Evolutionary conservation across 2,888 invertebrate species (phyloP).

Genomic region (Myathropa florea): DNA sequence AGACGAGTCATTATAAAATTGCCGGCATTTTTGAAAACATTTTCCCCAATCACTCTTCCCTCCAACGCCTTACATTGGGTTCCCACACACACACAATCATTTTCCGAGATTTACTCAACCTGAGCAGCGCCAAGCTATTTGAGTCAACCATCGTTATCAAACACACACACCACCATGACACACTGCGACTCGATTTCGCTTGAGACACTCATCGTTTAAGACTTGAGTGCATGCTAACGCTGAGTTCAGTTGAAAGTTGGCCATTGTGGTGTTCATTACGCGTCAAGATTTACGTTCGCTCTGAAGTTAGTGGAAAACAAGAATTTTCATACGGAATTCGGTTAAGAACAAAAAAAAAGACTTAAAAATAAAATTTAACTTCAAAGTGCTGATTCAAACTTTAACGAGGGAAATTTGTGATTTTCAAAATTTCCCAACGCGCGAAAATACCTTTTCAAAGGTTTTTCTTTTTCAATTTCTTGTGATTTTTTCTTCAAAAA

Average conservation of each 20-base stretch:
- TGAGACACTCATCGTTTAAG: slow-evolving; percentile 48
- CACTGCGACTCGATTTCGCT: neutral
- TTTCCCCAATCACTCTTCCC: neutral
- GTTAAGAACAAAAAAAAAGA: neutral
- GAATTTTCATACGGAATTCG: neutral
- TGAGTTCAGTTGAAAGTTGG: slow-evolving; percentile 64
- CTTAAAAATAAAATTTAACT: neutral
- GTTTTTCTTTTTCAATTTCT: neutral
- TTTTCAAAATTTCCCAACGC: slow-evolving; percentile 29
- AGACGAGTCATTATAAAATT: neutral
- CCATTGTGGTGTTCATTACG: slow-evolving; percentile 41
- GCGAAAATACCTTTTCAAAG: neutral
- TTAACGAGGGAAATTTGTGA: neutral
- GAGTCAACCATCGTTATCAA: neutral
- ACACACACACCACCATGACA: neutral
- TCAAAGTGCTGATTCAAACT: neutral
- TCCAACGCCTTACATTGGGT: neutral
- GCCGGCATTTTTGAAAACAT: slow-evolving; percentile 19
- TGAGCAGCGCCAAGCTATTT: neutral
- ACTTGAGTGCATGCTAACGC: slow-evolving; percentile 50
- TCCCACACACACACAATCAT: neutral
- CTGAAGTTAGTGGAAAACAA: neutral
- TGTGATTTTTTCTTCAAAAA: slow-evolving; percentile 5
- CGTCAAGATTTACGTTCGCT: neutral
- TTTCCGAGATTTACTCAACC: neutral